Base-by-base conservation (phyloP, 2,797 vertebrate genomes). In the Moxostoma hubbsi region DNA sequence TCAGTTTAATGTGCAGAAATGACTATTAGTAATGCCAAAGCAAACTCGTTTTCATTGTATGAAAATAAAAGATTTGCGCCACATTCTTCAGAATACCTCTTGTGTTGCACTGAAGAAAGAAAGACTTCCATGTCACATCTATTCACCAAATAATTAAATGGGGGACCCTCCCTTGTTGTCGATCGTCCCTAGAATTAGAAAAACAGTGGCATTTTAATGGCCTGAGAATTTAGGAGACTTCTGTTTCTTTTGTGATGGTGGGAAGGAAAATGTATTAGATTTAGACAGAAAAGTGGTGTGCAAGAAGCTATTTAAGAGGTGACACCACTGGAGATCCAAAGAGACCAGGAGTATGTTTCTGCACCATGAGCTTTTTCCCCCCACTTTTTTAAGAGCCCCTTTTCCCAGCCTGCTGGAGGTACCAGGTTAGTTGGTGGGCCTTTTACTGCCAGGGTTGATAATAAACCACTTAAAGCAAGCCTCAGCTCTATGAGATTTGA, bases 231-330 rank as follows among this genome's bases (percentile, higher is more conserved):
- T 16, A 50, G 43, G 47, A 64, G 72, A 46, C 58, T 58, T 75
- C 13, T 69, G 75, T 76, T 79, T 73, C 62, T 58, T 73, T 79
- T 79, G 75, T 69, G 76, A 82, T 73, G 66, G 46, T 58, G 71
- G 62, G 49, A 49, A 64, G 75, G 70, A 81, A 79, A 83, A 81
- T 65, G 55, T 67, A 74, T 84, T 84, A 64, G 46, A 63, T 65
- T 75, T 74, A 67, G 77, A 79, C 71, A 80, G 84, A 82, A 82
- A 88, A 73, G 83, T n/a, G 83, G 85, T 85, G 87, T 81, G 87
- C 78, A 64, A 80, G 85, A 72, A 82, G 90, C 90, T 92, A 92
- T 93, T 90, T 90, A 85, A 90, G 85, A 88, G 87, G 89, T 92
- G 90, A 92, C 88, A 88, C 87, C 92, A 86, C 90, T 87, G 74